These are phyloP conservation scores for Vannuccia rotundouncinata DNA, from an alignment of 2,888 invertebrate species.

Conservation along the genomic window DNA sequence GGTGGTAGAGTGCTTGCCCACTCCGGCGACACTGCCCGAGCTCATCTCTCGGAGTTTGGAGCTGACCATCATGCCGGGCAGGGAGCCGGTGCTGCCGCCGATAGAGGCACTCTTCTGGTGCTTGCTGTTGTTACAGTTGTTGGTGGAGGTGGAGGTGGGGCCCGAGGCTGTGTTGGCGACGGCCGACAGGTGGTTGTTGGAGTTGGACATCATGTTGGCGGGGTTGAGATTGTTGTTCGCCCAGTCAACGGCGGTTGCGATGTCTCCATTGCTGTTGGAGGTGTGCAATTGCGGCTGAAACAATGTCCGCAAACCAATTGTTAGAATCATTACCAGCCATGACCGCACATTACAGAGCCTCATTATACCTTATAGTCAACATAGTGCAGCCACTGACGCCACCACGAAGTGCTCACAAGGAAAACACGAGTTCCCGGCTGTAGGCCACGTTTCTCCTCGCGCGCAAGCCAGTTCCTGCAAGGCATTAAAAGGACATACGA, in stretches of 20 bases:
- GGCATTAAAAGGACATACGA: background rate
- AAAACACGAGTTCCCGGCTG: constrained; percentile 81
- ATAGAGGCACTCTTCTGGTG: background rate
- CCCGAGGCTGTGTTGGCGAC: constrained; percentile 15
- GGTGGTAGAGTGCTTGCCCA: constrained; percentile 42
- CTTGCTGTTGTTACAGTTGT: background rate
- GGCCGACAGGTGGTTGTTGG: constrained; percentile 33
- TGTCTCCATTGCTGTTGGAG: background rate
- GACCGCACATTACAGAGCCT: no score
- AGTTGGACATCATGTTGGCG: constrained; percentile 22
- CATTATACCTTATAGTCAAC: constrained; percentile 57
- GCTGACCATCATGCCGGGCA: background rate
- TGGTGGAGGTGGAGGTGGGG: background rate
- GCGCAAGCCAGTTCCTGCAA: constrained; percentile 70
- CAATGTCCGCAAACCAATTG: background rate
- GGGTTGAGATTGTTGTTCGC: constrained; percentile 33
- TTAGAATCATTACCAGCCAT: no score
- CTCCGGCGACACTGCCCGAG: constrained; percentile 46
- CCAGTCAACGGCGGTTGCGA: constrained; percentile 18
- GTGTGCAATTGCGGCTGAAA: background rate
- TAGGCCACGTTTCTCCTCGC: constrained; percentile 70
- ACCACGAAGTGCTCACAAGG: constrained; percentile 76
- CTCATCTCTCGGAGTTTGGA: no score
- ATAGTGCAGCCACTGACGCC: constrained; percentile 72
- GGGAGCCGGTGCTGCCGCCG: background rate